phyloP scores from a whole-genome alignment of 2,888 invertebrate genomes.

The Cerastis leucographa region DNA sequence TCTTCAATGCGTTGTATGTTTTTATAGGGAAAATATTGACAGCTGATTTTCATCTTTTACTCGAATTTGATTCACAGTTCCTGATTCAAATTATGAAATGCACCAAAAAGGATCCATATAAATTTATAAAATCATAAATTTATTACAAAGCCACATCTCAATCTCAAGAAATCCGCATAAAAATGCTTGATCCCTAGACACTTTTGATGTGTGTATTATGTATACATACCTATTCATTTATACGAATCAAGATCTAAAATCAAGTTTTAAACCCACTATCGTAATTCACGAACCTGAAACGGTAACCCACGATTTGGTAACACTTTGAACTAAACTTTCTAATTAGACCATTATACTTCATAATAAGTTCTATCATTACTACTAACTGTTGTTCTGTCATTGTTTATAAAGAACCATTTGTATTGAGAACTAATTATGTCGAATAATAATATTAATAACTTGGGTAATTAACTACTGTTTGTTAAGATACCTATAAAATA shows the following conservation, averaged over 20 bases:
- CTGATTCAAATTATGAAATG: no score
- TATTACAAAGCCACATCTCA: no score
- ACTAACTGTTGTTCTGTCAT: conserved; percentile 13
- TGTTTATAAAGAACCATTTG: conserved; percentile 37
- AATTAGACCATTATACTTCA: conserved; percentile 58
- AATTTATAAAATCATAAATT: no score
- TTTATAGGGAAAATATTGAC: no score
- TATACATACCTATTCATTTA: neutral
- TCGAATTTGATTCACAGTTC: no score
- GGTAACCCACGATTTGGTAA: conserved; percentile 38
- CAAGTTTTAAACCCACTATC: conserved; percentile 39
- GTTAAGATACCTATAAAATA: neutral
- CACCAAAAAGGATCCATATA: no score
- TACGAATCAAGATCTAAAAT: conserved; percentile 42
- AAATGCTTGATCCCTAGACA: no score
- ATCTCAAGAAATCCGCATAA: no score
- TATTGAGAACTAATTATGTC: conserved; percentile 31
- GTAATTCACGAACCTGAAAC: conserved; percentile 48
- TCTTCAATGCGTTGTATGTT: no score
- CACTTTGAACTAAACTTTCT: conserved; percentile 42
- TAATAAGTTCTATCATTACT: conserved; percentile 44
- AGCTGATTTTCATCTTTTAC: no score
- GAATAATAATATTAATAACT: conserved; percentile 17
- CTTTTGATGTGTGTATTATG: no score
- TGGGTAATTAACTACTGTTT: conserved; percentile 12